Base-by-base conservation (phyloP, 2,113 vertebrate species). In the Nettapus auritus region DNA sequence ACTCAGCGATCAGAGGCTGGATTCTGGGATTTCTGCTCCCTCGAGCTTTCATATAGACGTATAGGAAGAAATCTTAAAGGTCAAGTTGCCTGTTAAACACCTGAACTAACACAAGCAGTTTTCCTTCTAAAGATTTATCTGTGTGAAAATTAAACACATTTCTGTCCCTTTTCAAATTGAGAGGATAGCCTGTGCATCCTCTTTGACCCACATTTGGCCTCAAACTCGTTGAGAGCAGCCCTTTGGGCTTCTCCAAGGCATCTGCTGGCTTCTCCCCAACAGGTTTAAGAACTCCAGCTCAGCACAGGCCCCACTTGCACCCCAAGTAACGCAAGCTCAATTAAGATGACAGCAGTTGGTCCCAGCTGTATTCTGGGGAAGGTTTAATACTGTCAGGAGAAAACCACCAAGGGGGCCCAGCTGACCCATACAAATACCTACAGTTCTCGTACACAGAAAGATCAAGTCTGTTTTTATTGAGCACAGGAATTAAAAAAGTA, bases 401-500 rank as follows among this genome's bases (percentile, higher is more conserved):
- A 82, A 93, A 76, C 8, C 57, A 60, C 34, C 42, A 60, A 42
- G 52, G 48, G 59, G 57, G 9, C 52, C 25, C n/a, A 34, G 34
- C 25, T 2, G 1, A 56, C 15, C 38, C 28, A 0, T 40, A 60
- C 48, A 88, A 89, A 86, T 50, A 77, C 63, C 59, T 56, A 3
- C 33, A 50, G 55, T 12, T 73, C 82, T 93, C 26, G 31, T 9
- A 50, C n/a, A 23, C 62, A 60, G 62, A 31, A 69, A 77, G 80
- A 83, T 78, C 63, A 86, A 91, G n/a, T 93, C 36, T 11, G 4
- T 70, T 80, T 95, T 97, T 97, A 97, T 91, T 96, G 53, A 96
- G 82, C 59, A 91, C 63, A 70, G 82, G 50, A 74, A 91, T 95
- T 93, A n/a, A 69, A 94, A 96, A 95, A 85, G 85, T 85, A 93